These are phyloP conservation scores for Uloborus plumipes DNA, from an alignment of 2,888 invertebrate species.

Conservation along the genomic window DNA sequence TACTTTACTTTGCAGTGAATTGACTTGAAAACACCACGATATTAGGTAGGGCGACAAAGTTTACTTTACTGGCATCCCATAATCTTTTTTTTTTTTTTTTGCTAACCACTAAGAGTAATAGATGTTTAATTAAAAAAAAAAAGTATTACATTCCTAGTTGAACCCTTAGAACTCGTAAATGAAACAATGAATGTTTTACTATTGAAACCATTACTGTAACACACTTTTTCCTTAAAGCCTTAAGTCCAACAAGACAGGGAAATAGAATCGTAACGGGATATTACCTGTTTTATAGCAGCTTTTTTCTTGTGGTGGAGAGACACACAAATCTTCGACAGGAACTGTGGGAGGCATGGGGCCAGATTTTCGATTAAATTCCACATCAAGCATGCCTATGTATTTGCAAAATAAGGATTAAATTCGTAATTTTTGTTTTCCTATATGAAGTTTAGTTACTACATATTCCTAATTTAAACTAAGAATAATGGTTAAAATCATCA, in stretches of 20 bases:
- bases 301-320: conserved; percentile 32
- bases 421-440: too few relatives aligned
- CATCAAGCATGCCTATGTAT: conserved; percentile 46
- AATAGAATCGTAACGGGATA: neutral
- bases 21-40: neutral
- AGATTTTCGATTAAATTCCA: conserved; percentile 45
- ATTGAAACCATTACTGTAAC: too few relatives aligned
- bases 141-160: too few relatives aligned
- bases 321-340: conserved; percentile 41
- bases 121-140: too few relatives aligned
- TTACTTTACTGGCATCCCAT: neutral
- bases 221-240: neutral
- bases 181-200: neutral
- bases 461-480: too few relatives aligned
- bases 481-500: too few relatives aligned
- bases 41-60: neutral
- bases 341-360: conserved; percentile 52
- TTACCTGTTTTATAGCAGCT: conserved; percentile 52
- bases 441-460: too few relatives aligned
- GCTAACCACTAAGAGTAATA: too few relatives aligned
- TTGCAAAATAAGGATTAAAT: too few relatives aligned
- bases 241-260: neutral
- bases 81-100: too few relatives aligned
- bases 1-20: too few relatives aligned
- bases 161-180: neutral